Evolutionary conservation across 2,797 vertebrate species (phyloP).

Genomic region (Prunella strophiata): DNA sequence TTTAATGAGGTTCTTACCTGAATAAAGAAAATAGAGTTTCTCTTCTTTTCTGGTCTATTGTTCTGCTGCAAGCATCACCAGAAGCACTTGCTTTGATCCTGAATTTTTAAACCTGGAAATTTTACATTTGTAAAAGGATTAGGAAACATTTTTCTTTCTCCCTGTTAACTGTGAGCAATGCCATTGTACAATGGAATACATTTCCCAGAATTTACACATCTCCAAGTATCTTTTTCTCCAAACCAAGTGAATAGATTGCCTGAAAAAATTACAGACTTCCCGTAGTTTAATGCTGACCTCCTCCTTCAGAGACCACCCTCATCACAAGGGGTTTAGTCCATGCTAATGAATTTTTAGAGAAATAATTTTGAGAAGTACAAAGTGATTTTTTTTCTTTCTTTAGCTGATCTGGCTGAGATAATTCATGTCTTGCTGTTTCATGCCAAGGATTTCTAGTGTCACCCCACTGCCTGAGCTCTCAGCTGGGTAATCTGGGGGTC

Average conservation of each 20-base stretch:
- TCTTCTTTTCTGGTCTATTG: not conserved
- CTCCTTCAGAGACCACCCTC: not conserved
- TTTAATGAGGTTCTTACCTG: constrained; percentile 59
- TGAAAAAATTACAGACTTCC: not conserved
- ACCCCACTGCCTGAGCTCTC: not conserved
- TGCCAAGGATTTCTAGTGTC: not conserved
- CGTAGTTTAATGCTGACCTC: not conserved
- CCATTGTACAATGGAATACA: not conserved
- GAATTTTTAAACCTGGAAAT: not conserved
- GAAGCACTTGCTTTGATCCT: not conserved
- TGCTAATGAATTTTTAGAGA: not conserved
- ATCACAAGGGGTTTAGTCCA: not conserved
- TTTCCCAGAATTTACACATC: not conserved
- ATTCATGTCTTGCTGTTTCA: not conserved
- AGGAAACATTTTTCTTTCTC: not conserved
- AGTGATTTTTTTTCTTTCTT: not conserved
- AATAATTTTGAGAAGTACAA: not conserved
- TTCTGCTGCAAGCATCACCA: not conserved
- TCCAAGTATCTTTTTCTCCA: not conserved
- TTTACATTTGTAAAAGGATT: not conserved
- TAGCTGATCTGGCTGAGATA: not conserved
- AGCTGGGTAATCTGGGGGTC: not conserved
- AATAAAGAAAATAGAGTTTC: constrained; percentile 26
- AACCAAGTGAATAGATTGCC: not conserved
- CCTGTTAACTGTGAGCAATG: not conserved